Conservation (phyloP, 2,888 invertebrate species). For the Lithosia quadra region DNA sequence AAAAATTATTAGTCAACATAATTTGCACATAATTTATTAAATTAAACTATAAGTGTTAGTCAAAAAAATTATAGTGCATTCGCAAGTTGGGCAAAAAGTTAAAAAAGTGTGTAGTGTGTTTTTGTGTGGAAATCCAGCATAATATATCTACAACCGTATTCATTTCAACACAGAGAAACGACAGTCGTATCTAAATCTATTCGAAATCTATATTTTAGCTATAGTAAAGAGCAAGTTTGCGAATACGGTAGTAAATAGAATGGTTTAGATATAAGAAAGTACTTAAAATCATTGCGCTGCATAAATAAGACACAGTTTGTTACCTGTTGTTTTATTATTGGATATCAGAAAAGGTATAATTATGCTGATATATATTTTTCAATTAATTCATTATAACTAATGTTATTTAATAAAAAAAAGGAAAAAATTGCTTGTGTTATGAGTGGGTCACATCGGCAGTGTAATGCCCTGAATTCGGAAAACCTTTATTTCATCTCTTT, state of each 20-base stretch:
- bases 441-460: neutral
- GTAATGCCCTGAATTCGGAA: neutral
- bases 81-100: neutral
- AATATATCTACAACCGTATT: neutral
- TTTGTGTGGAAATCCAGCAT: neutral
- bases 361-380: neutral
- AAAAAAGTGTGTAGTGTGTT: neutral
- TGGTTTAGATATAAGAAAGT: slow-evolving; percentile 3
- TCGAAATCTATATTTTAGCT: neutral
- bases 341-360: neutral
- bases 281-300: neutral
- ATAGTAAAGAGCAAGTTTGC: neutral
- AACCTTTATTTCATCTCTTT: no score
- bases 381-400: no score
- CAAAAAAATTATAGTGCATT: neutral
- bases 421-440: neutral
- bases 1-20: neutral
- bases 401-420: no score
- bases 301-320: neutral
- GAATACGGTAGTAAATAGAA: neutral
- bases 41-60: neutral
- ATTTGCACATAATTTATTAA: neutral
- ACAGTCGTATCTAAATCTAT: neutral
- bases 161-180: neutral
- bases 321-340: neutral